Evolutionary conservation across 2,888 invertebrate genomes (phyloP), one percentile per base, ranked within the genome.

Genomic region (Drosophila incognita): DNA sequence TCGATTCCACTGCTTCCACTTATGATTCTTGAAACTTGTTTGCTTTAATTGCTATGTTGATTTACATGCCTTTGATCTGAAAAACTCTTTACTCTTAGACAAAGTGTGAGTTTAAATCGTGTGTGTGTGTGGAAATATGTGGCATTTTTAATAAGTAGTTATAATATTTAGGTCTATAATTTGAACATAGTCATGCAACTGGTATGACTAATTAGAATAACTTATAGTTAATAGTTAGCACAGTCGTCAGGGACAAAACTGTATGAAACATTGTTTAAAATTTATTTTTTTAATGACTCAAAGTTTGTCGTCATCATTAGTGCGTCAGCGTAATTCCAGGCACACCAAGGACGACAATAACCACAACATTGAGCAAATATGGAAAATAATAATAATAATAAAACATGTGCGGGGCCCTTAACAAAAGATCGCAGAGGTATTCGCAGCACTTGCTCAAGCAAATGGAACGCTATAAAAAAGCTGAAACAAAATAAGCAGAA

Each of bases 11-110:
- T 58, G 54, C 24, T 40, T 18, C 8, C 2, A 27, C 49, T 38
- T 31, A n/a, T 33, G 4, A 33, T 5, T 42, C 8, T 51, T 18
- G 42, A 69, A 70, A 78, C 78, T 69, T 58, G 81, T 68, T 72
- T 73, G 54, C 60, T 52, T 81, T 69, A 81, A 83, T 75, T 83
- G 74, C 61, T 67, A 67, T 48, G 66, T 74, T 83, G 59, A 83
- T 86, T 83, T 87, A 57, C 74, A 76, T 81, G 81, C 68, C 60
- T 58, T 63, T 63, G 46, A 57, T 63, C 57, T 18, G n/a, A 13
- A 56, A 24, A 52, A 42, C 18, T 49, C 35, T 49, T 54, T 40
- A 29, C 27, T 46, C 46, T 46, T 15, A 24, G 24, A 15, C 4
- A 46, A 15, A 46, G 24, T 38, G 18, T n/a, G 18, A 5, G 11